Conservation (phyloP, 2,888 invertebrate species). For the Autographa gamma region DNA sequence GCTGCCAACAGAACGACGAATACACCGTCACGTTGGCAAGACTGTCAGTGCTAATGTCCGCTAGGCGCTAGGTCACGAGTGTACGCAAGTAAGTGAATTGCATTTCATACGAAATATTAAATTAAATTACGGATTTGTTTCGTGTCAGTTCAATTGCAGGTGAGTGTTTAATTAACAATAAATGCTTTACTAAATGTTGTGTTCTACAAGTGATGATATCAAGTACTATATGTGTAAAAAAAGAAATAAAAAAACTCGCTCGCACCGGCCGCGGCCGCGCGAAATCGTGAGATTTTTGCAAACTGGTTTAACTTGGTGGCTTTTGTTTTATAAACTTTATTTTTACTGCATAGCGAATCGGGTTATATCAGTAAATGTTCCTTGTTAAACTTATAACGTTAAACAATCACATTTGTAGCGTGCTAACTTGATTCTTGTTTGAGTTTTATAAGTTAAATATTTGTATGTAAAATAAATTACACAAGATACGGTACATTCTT, state of each 20-base stretch:
- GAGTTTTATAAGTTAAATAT: conserved; percentile 8
- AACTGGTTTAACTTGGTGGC: conserved; percentile 75
- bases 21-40: conserved; percentile 72
- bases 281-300: conserved; percentile 81
- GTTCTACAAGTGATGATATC: conserved; percentile 29
- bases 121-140: conserved; percentile 55
- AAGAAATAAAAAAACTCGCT: conserved; percentile 66
- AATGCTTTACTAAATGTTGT: conserved; percentile 63
- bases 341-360: conserved; percentile 66
- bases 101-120: conserved; percentile 55
- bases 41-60: conserved; percentile 83
- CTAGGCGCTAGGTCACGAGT: conserved; percentile 85
- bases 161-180: conserved; percentile 62
- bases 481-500: not conserved
- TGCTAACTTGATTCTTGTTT: conserved; percentile 15
- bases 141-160: conserved; percentile 54
- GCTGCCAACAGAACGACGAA: conserved; percentile 50
- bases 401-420: conserved; percentile 9
- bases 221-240: conserved; percentile 47
- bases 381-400: conserved; percentile 38
- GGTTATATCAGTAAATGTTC: conserved; percentile 50
- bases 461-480: not conserved
- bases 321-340: conserved; percentile 71
- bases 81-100: conserved; percentile 64
- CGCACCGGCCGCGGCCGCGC: conserved; percentile 72